phyloP scores from a whole-genome alignment of 2,113 vertebrate species.

The Serinus canaria region DNA sequence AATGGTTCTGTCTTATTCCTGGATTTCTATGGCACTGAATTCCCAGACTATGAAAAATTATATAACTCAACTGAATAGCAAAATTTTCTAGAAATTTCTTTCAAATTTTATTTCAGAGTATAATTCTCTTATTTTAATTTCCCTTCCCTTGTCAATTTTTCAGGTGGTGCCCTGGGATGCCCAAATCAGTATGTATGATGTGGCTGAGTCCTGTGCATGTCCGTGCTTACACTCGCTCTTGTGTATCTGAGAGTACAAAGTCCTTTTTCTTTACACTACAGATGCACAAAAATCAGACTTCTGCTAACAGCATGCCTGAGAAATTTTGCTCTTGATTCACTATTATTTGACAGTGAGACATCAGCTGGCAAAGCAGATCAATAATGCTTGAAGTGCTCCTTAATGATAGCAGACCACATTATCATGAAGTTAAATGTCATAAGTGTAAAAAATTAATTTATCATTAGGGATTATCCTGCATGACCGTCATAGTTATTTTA shows the following conservation, averaged over 20 bases:
- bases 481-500: background rate
- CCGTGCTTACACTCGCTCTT: background rate
- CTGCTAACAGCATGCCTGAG: background rate
- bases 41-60: background rate
- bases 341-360: background rate
- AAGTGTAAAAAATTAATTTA: background rate
- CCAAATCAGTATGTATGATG: background rate
- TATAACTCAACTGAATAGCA: background rate
- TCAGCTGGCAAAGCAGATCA: background rate
- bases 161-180: background rate
- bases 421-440: background rate
- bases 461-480: background rate
- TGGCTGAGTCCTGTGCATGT: background rate
- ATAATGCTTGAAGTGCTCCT: background rate
- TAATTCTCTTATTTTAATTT: background rate
- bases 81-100: background rate
- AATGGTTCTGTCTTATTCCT: background rate
- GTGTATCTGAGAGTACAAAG: background rate
- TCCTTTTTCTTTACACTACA: background rate
- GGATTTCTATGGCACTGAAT: background rate
- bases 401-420: background rate
- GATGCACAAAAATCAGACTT: background rate
- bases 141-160: background rate
- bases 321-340: background rate
- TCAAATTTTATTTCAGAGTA: background rate